Base-by-base conservation (phyloP, 2,113 vertebrate species). In the Toxotes jaculatrix region DNA sequence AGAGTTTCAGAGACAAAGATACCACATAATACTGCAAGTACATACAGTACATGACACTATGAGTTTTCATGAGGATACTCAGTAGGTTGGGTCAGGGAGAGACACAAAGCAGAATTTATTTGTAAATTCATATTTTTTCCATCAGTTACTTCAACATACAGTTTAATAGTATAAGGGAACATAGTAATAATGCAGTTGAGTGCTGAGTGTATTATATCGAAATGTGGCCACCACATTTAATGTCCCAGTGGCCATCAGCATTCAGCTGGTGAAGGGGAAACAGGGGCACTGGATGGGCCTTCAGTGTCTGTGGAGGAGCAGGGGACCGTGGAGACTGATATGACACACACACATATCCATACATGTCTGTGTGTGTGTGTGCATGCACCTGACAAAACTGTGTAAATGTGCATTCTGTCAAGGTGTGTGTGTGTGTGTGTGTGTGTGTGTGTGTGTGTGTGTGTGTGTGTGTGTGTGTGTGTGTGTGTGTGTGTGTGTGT, bases 211-310 rank as follows among this genome's bases (percentile, higher is more conserved):
- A n/a, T 9, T 63, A n/a, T 3, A 3, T 45, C 7, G 27, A 32
- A 23, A 5, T 17, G 49, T 40, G 67, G 9, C 77, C 63, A 10
- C 72, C 43, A 27, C 69, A 84, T 74, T 65, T 60, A 76, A 71
- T 61, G 81, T 87, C 87, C 80, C 87, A 74, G 69, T 63, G 84
- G 87, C 87, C 90, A 88, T 93, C 91, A 92, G 17, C 88, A 88
- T 91, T 89, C 90, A 88, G 91, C 87, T 59, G 78, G 73, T 63
- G 84, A 79, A 65, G 47, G 70, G 67, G 77, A 90, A 83, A 74
- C 80, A 74, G 86, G 87, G 88, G 88, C 91, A 86, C 2, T 47
- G 85, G 79, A 74, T 77, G 75, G 89, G 87, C 86, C 90, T 68
- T 74, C 91, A 82, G 80, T 75, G 81, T 79, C 72, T 85, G 87